phyloP scores from a whole-genome alignment of 1,140 invertebrate genomes.

The Formica exsecta region DNA sequence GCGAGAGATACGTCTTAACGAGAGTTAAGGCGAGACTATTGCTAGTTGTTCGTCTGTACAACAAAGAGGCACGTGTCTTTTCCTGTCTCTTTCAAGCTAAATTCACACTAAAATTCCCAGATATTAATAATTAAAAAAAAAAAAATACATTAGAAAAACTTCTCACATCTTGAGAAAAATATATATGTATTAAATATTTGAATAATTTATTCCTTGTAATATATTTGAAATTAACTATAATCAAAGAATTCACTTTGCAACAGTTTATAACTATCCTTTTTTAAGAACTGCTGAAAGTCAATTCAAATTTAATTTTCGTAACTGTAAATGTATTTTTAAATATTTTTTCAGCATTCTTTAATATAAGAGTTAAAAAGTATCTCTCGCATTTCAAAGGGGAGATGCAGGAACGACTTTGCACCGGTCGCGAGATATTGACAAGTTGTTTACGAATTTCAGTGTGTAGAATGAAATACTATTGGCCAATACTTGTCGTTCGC shows the following conservation, averaged over 20 bases:
- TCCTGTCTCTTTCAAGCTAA: background rate
- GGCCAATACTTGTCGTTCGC: conserved; percentile 4
- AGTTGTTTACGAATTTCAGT: conserved; percentile 29
- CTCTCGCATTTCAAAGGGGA: background rate
- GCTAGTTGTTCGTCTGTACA: background rate
- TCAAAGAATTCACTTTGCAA: background rate
- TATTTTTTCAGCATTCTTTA: background rate
- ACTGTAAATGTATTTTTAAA: background rate
- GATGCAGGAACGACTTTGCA: conserved; percentile 4
- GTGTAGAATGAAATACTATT: conserved; percentile 17
- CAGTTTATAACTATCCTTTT: background rate
- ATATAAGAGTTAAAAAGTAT: background rate
- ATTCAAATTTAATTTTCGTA: background rate
- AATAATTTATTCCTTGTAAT: background rate
- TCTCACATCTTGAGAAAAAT: background rate
- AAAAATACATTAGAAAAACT: background rate
- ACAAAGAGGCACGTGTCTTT: conserved; percentile 49
- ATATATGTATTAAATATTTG: background rate
- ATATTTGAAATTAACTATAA: background rate
- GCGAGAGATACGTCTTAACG: conserved; percentile 17
- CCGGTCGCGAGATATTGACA: conserved; percentile 18
- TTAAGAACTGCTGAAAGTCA: background rate
- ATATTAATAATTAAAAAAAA: background rate
- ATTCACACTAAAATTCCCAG: background rate
- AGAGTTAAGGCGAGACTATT: conserved; percentile 54